These are phyloP conservation scores for Lamellibrachia columna DNA, from an alignment of 2,888 invertebrate species.

Conservation along the genomic window DNA sequence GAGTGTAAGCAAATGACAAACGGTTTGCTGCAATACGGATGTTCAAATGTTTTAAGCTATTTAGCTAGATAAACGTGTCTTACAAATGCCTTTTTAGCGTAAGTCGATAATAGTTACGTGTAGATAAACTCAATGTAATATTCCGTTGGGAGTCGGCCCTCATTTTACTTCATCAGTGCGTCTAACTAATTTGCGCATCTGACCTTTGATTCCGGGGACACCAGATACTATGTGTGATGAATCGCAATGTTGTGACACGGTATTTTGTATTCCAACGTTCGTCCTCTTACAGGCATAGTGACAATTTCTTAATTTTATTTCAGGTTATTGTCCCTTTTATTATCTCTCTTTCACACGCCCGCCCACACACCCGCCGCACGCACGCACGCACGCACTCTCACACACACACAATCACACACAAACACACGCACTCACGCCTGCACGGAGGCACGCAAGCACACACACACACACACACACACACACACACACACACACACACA, in stretches of 20 bases:
- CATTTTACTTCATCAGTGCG: background rate
- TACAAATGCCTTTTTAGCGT: background rate
- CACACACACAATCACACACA: too few species aligned
- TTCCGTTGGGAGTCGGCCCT: background rate
- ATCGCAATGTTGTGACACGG: background rate
- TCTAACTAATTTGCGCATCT: constrained; percentile 9
- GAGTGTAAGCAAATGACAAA: background rate
- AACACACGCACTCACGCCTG: too few species aligned
- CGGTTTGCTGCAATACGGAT: background rate
- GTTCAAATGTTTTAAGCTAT: background rate
- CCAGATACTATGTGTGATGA: background rate
- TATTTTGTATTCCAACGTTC: background rate
- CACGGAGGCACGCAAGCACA: background rate
- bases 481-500: background rate
- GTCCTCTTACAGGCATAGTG: background rate
- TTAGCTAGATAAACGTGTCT: background rate
- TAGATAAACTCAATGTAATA: background rate
- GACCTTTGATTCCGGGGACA: background rate
- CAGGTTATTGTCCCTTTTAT: background rate
- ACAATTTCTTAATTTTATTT: too few species aligned
- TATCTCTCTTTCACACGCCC: background rate
- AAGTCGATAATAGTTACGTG: background rate
- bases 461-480: background rate
- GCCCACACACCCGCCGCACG: background rate
- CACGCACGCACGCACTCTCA: background rate